Conservation (phyloP, 2,113 vertebrate genomes). For the Ptychochromis oligacanthus region DNA sequence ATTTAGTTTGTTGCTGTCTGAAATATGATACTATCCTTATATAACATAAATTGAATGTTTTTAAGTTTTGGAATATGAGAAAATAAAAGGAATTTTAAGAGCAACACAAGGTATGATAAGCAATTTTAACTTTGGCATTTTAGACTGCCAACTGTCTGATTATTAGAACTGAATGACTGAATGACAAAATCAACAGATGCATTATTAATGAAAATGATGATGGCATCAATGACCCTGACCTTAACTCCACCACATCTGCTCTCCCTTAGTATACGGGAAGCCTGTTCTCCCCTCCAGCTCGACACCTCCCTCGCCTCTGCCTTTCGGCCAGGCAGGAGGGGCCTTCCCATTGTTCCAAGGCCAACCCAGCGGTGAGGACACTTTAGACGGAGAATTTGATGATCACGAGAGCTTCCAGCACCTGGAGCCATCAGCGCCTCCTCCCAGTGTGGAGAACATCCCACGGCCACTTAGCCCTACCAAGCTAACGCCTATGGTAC, state of each 20-base stretch:
- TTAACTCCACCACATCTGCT: neutral
- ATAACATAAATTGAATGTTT: neutral
- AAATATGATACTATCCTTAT: neutral
- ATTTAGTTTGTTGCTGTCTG: neutral
- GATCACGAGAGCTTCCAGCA: slow-evolving; percentile 64
- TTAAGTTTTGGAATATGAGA: neutral
- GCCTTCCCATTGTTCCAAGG: slow-evolving; percentile 69
- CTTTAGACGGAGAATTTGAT: slow-evolving; percentile 60
- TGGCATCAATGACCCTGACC: neutral
- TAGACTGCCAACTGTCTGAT: neutral
- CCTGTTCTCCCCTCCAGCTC: slow-evolving; percentile 73
- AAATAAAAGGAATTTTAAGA: neutral
- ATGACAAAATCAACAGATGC: neutral
- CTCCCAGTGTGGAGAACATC: slow-evolving; percentile 90
- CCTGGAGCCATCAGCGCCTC: slow-evolving; percentile 73
- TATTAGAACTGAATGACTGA: neutral
- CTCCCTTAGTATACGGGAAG: slow-evolving; percentile 73
- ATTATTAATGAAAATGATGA: neutral
- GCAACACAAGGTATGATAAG: neutral
- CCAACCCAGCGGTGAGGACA: slow-evolving; percentile 52
- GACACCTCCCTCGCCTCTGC: slow-evolving; percentile 73
- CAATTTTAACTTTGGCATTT: neutral
- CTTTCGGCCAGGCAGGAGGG: slow-evolving; percentile 65
- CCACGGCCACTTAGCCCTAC: slow-evolving; percentile 96
- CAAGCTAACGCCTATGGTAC: slow-evolving; percentile 96